These are phyloP conservation scores for Pollenia angustigena DNA, from an alignment of 2,888 invertebrate species.

Conservation along the genomic window DNA sequence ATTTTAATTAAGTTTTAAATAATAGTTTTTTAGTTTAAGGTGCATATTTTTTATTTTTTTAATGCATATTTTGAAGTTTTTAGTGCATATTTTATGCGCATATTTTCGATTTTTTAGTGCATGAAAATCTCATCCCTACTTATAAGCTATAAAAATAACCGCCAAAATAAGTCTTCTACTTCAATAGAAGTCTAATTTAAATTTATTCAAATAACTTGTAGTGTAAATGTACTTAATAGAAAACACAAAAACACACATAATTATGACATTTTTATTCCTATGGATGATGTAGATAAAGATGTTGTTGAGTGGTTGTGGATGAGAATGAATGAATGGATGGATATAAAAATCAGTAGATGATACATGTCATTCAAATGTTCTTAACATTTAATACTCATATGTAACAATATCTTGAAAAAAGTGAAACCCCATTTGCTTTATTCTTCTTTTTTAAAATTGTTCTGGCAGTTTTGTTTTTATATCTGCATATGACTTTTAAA, in stretches of 20 bases:
- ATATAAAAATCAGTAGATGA: slow-evolving; percentile 21
- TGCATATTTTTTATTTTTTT: too few relatives aligned
- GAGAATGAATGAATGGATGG: not conserved
- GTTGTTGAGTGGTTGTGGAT: slow-evolving; percentile 21
- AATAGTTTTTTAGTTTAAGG: too few relatives aligned
- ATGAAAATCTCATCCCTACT: too few relatives aligned
- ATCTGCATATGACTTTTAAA: slow-evolving; percentile 15
- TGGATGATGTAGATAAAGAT: slow-evolving; percentile 35
- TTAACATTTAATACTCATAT: slow-evolving; percentile 41
- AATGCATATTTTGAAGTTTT: too few relatives aligned
- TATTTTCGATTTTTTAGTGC: too few relatives aligned
- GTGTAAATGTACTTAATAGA: not conserved
- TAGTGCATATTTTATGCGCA: too few relatives aligned
- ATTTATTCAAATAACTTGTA: slow-evolving; percentile 7
- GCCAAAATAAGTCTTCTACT: too few relatives aligned
- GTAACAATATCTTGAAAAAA: slow-evolving; percentile 45
- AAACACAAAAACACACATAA: slow-evolving; percentile 23
- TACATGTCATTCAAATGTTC: slow-evolving; percentile 52
- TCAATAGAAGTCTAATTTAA: not conserved
- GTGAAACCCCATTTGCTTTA: not conserved
- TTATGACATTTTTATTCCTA: slow-evolving; percentile 27
- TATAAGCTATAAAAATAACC: not conserved
- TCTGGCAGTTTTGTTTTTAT: not conserved
- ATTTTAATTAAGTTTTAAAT: too few relatives aligned
- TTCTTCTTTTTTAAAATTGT: not conserved